phyloP scores from a whole-genome alignment of 2,888 invertebrate species.

The Nemapogon koenigi region DNA sequence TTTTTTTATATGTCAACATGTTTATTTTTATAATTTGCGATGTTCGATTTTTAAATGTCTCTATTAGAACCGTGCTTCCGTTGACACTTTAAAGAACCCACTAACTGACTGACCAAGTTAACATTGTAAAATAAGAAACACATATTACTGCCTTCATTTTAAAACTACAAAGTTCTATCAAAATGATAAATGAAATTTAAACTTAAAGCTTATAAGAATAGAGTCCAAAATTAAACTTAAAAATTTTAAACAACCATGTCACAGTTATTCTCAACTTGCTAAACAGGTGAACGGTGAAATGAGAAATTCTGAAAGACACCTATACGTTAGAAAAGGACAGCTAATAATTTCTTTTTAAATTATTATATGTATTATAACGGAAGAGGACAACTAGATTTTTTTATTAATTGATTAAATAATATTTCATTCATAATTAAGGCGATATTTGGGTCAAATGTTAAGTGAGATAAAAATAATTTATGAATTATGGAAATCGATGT shows the following conservation, averaged over 20 bases:
- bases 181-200: slow-evolving; percentile 12
- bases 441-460: no score
- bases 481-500: no score
- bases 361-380: slow-evolving; percentile 15
- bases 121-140: slow-evolving; percentile 60
- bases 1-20: neutral
- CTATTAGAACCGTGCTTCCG: slow-evolving; percentile 27
- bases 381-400: slow-evolving; percentile 24
- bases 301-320: slow-evolving; percentile 57
- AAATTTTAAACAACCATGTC: slow-evolving; percentile 30
- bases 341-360: slow-evolving; percentile 41
- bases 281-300: slow-evolving; percentile 65
- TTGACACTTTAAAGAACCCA: slow-evolving; percentile 40
- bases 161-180: slow-evolving; percentile 30
- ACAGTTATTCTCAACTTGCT: slow-evolving; percentile 37
- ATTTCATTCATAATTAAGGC: no score
- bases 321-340: slow-evolving; percentile 36
- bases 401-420: slow-evolving; percentile 26
- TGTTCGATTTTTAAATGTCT: slow-evolving; percentile 18
- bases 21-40: slow-evolving; percentile 2
- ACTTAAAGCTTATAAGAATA: slow-evolving; percentile 15
- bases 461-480: no score
- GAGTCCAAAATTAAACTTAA: slow-evolving; percentile 14
- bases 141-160: slow-evolving; percentile 37
- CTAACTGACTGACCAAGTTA: slow-evolving; percentile 64